Evolutionary conservation across 2,888 invertebrate genomes (phyloP), one percentile per base, ranked within the genome.

Genomic region (Hydrotaea cyrtoneurina): DNA sequence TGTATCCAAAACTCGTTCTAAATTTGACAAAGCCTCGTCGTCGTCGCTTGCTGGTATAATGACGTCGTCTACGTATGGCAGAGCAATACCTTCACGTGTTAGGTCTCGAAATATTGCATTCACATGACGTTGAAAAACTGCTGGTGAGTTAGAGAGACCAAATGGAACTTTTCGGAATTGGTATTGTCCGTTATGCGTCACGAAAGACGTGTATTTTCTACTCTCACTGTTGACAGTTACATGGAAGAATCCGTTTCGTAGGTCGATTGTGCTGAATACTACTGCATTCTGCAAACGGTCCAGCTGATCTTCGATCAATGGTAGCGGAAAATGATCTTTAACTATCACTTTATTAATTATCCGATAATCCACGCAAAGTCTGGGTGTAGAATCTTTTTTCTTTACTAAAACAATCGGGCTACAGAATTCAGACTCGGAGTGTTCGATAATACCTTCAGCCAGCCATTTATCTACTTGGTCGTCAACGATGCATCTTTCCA

Each of bases 101-200:
- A 86, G 31, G 13, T 83, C 62, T 23, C 86, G 43, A 80, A 83
- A 86, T 10, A 83, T 78, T 15, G 78, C 53, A 10, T 88, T 88
- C 1, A 89, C 59, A 15, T 62, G 19, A 15, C 59, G 23, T 62
- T 62, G 59, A 10, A 57, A 57, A 21, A 62, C 31, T 17, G 26
- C 59, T 23, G 59, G 59, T 31, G 26, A 31, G n/a, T 62, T 62
- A 80, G 83, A 86, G 4, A 91, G 71, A 2, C 92, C 92, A 87
- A 93, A 93, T 0, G 91, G 92, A 59, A 89, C 82, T 43, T 85
- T 79, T 2, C 72, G 31, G 75, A 88, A 90, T 36, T 90, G 87
- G 21, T 86, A 90, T 23, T 89, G 88, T 1, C 89, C 88, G 7
- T 86, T 86, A 2, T 88, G 88, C 0, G 88, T 89, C 0, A 90